Base-by-base conservation (phyloP, 2,797 vertebrate genomes). In the Calcarius lapponicus region DNA sequence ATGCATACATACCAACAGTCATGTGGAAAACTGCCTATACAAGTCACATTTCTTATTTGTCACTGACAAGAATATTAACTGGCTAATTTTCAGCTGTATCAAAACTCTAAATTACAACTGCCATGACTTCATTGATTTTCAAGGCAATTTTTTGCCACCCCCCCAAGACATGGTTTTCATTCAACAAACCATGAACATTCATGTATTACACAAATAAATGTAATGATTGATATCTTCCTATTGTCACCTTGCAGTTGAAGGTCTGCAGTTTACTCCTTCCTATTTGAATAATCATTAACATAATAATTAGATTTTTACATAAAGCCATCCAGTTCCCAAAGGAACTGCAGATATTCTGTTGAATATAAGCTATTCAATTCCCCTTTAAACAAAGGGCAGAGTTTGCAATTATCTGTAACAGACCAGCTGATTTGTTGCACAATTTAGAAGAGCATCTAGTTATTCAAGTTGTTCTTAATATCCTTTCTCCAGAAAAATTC, bases 41-140 rank as follows among this genome's bases (percentile, higher is more conserved):
- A 81, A 65, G 53, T 67, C 81, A 51, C 3, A 3, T 85, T 85
- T 81, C 86, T 93, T 86, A 65, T 58, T 93, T 45, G 15, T 90
- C 79, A 85, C 62, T 40, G 31, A 60, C 66, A 95, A 93, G 81
- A 95, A 80, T 90, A 96, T 93, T 92, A 92, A 71, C 62, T 82
- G 71, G 32, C 48, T 95, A 60, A 78, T 94, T 86, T 92, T 85
- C 75, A 69, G 38, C 80, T 92, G 90, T 88, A 91, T 90, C 73
- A 62, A 90, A 94, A 72, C 69, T 86, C 36, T 74, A 50, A 73
- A 94, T 94, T 90, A 94, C 76, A 91, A 66, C 60, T 71, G 54
- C 80, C 79, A 51, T 57, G 71, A 65, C 69, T 94, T 95, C 80
- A 91, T 36, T 80, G 86, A 96, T 94, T 97, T 97, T 85, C 90